Evolutionary conservation across 2,113 vertebrate genomes (phyloP).

Genomic region (Melospiza melodia): DNA sequence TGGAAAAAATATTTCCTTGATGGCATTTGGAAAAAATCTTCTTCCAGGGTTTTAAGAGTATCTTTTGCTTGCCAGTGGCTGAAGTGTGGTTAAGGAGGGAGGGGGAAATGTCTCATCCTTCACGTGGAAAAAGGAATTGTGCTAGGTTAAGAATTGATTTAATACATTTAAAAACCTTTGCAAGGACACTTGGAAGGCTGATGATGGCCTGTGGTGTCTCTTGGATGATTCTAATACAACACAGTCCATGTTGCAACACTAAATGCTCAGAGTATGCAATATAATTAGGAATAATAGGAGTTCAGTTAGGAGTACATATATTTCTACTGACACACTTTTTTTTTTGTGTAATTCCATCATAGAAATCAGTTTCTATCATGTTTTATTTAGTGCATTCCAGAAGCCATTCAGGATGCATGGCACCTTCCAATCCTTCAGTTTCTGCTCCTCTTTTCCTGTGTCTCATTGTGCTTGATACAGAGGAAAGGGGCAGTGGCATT

Average conservation of each 20-base stretch:
- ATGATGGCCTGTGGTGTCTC: neutral
- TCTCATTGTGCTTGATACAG: neutral
- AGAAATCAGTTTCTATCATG: neutral
- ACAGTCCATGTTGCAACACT: neutral
- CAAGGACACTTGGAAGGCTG: neutral
- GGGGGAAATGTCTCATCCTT: neutral
- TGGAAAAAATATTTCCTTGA: slow-evolving; percentile 14
- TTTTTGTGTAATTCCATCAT: neutral
- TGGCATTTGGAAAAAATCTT: slow-evolving; percentile 15
- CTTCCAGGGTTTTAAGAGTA: neutral
- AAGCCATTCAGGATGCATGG: neutral
- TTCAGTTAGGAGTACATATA: neutral
- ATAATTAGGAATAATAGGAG: neutral
- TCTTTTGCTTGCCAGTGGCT: slow-evolving; percentile 23
- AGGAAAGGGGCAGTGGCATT: accelerated
- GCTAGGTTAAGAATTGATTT: neutral
- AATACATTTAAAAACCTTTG: neutral
- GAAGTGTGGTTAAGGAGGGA: neutral
- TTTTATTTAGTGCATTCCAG: neutral
- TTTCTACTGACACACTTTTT: neutral
- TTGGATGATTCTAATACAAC: neutral
- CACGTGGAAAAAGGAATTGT: neutral
- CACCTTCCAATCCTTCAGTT: neutral
- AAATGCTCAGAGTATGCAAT: neutral
- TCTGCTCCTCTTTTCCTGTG: neutral